A percentile compares a stretch with the other conserved stretches of the same genome.
Conservation (phyloP, 2,113 vertebrate genomes). For the Setophaga coronata region DNA sequence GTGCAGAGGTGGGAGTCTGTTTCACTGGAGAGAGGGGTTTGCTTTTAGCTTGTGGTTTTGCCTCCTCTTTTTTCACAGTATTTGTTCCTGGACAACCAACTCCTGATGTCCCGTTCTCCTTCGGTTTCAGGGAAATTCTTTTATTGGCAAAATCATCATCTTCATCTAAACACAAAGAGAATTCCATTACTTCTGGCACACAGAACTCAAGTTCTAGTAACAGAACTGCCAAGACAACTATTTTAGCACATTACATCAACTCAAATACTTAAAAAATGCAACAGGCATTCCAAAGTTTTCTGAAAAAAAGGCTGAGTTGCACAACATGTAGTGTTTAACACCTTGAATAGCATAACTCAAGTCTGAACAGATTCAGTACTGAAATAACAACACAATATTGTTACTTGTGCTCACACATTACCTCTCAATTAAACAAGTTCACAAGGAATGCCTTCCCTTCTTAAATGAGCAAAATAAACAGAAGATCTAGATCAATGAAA, state of each 20-base stretch:
- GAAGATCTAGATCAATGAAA: not conserved
- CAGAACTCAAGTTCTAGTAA: not conserved
- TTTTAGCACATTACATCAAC: not conserved
- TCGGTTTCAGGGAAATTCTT: constrained; percentile 76
- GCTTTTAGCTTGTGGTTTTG: constrained; percentile 67
- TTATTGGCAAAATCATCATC: constrained; percentile 85
- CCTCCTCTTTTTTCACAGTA: constrained; percentile 44
- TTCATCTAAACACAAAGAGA: constrained; percentile 80
- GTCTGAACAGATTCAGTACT: not conserved
- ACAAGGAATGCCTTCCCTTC: not conserved
- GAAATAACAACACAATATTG: not conserved
- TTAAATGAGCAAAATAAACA: not conserved
- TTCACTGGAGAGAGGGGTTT: constrained; percentile 80
- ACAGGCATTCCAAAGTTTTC: not conserved
- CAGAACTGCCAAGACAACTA: not conserved
- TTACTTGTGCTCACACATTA: not conserved
- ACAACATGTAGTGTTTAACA: not conserved
- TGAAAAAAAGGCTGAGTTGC: not conserved
- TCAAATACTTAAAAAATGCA: not conserved
- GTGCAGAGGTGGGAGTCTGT: constrained; percentile 82
- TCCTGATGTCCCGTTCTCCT: constrained; percentile 74
- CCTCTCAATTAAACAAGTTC: not conserved
- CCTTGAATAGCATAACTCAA: not conserved
- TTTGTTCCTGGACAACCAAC: not conserved
- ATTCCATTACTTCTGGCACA: not conserved